phyloP scores from a whole-genome alignment of 2,797 vertebrate species.

The Lithobates sylvaticus region DNA sequence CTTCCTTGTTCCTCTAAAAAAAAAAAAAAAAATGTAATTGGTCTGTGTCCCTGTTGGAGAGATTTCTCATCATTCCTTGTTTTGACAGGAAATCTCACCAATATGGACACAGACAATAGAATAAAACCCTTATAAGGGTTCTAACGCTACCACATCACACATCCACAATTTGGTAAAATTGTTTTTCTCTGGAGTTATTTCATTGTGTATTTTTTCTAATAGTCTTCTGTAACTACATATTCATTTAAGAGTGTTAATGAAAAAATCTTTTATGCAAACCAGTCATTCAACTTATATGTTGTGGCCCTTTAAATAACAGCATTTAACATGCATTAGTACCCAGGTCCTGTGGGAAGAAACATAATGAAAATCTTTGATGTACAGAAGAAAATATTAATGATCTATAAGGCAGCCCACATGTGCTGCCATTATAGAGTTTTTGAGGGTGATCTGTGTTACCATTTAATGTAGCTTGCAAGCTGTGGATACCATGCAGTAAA shows the following conservation, averaged over 20 bases:
- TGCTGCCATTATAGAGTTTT: background rate
- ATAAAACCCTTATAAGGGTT: no score
- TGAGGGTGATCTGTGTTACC: background rate
- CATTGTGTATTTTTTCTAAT: background rate
- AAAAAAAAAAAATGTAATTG: no score
- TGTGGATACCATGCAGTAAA: slow-evolving; percentile 31
- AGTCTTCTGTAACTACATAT: background rate
- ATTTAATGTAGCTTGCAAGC: background rate
- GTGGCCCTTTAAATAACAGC: slow-evolving; percentile 12
- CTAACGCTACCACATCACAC: no score
- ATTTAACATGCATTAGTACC: slow-evolving; percentile 42
- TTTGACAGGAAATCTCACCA: no score
- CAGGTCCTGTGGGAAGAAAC: slow-evolving; percentile 16
- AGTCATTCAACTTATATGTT: background rate
- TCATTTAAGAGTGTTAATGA: background rate
- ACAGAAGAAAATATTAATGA: background rate
- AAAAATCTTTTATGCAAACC: background rate
- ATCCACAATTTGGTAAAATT: no score
- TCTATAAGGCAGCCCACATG: background rate
- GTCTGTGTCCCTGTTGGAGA: no score
- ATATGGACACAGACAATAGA: no score
- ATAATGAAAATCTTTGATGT: background rate
- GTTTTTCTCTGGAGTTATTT: no score
- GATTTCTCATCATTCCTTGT: no score
- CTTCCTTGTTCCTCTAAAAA: no score